Evolutionary conservation across 2,113 vertebrate genomes (phyloP).

Genomic region (Aythya baeri): DNA sequence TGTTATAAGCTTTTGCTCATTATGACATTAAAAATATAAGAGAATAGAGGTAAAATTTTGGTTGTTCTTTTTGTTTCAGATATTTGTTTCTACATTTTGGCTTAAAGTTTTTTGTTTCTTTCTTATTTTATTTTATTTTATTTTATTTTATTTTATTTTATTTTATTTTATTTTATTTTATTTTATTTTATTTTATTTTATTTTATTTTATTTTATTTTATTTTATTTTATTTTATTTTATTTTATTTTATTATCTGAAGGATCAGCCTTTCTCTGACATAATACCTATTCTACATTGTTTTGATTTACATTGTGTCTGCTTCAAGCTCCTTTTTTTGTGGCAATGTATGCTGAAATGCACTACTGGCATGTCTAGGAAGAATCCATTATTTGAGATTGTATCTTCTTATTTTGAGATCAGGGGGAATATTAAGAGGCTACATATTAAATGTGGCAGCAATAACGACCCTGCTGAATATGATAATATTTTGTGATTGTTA

Average conservation of each 20-base stretch:
- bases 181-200: too few species aligned
- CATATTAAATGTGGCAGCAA: constrained; percentile 13
- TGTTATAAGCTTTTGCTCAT: not conserved
- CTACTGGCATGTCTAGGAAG: not conserved
- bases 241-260: not conserved
- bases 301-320: not conserved
- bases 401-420: constrained; percentile 20
- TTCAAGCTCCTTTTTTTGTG: not conserved
- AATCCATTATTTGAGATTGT: not conserved
- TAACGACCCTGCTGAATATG: constrained; percentile 34
- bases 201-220: too few species aligned
- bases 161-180: too few species aligned
- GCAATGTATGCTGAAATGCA: not conserved
- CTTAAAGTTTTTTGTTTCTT: not conserved
- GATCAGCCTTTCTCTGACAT: constrained; percentile 29
- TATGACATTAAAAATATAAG: not conserved
- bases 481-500: constrained; percentile 45
- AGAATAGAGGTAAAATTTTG: not conserved
- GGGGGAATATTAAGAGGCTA: constrained; percentile 11
- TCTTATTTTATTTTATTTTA: too few species aligned
- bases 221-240: too few species aligned
- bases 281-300: not conserved
- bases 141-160: too few species aligned
- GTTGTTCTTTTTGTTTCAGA: not conserved
- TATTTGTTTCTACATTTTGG: constrained; percentile 10